Evolutionary conservation across 2,113 vertebrate genomes (phyloP).

Genomic region (Ciconia maguari): DNA sequence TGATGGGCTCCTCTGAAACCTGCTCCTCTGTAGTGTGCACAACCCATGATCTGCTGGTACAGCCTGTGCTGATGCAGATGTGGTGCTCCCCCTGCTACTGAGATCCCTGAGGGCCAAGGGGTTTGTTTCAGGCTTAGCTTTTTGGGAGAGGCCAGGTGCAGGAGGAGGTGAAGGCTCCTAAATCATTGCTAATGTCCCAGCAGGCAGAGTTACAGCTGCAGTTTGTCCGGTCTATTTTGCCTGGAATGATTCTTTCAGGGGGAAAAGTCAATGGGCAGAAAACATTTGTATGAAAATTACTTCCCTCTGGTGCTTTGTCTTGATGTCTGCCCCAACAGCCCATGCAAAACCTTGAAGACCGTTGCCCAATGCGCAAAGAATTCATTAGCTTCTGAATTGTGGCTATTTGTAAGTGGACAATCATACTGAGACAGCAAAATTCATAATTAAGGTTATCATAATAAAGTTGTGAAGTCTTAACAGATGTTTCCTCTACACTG

Average conservation of each 20-base stretch:
- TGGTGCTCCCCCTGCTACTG: too few species aligned
- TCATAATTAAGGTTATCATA: not conserved
- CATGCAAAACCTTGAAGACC: not conserved
- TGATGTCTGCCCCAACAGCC: not conserved
- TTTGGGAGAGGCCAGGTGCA: not conserved
- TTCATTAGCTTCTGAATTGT: not conserved
- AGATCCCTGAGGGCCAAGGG: not conserved
- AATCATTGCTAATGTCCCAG: not conserved
- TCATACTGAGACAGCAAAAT: not conserved
- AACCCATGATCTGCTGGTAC: not conserved
- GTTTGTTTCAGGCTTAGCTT: not conserved
- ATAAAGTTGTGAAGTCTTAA: not conserved
- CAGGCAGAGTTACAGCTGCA: not conserved
- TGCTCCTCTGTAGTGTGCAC: not conserved
- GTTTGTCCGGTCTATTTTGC: not conserved
- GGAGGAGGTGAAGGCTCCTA: not conserved
- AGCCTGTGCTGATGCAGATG: not conserved
- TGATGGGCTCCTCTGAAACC: not conserved
- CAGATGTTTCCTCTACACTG: not conserved
- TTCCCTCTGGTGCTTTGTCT: not conserved
- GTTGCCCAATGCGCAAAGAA: not conserved
- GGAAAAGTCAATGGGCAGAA: not conserved
- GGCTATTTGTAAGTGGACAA: not conserved
- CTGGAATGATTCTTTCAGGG: not conserved
- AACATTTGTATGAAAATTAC: not conserved